Evolutionary conservation across 2,113 vertebrate genomes (phyloP).

Genomic region (Gobiocypris rarus): DNA sequence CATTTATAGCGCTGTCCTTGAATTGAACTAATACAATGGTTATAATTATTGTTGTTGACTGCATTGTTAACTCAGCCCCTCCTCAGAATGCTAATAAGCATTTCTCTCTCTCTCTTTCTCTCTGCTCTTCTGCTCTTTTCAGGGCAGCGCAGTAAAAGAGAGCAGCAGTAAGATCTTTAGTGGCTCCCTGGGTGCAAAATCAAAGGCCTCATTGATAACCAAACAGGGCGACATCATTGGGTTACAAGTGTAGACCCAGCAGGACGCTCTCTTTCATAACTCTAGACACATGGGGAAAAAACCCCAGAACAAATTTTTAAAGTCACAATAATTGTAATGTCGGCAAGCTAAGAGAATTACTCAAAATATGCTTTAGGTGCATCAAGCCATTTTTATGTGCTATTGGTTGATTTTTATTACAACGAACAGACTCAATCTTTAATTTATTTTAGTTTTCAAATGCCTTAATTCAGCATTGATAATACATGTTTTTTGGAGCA

Average conservation of each 20-base stretch:
- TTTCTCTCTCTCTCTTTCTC: conserved; percentile 45
- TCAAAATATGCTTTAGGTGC: neutral
- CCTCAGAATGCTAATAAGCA: conserved; percentile 69
- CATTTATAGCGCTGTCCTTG: conserved; percentile 20
- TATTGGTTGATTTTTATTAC: neutral
- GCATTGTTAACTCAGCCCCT: conserved; percentile 57
- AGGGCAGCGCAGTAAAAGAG: conserved; percentile 55
- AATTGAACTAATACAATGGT: conserved; percentile 39
- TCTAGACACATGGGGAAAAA: conserved; percentile 40
- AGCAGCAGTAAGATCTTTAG: conserved; percentile 64
- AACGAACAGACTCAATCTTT: neutral
- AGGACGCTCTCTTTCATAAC: conserved; percentile 53
- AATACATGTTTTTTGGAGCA: too few species aligned
- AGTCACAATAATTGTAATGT: neutral
- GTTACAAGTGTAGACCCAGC: conserved; percentile 71
- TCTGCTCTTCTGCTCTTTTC: conserved; percentile 56
- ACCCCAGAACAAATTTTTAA: conserved; percentile 29
- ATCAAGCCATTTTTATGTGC: neutral
- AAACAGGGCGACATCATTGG: conserved; percentile 74
- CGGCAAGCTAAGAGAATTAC: neutral
- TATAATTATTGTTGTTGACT: conserved; percentile 53
- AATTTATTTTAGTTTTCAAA: neutral
- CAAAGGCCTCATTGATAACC: conserved; percentile 74
- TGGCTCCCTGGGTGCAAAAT: conserved; percentile 69
- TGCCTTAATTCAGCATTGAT: too few species aligned